A percentile compares a stretch with the other conserved stretches of the same genome.
phyloP scores from a whole-genome alignment of 2,797 vertebrate genomes.

The Anguilla obscura region DNA sequence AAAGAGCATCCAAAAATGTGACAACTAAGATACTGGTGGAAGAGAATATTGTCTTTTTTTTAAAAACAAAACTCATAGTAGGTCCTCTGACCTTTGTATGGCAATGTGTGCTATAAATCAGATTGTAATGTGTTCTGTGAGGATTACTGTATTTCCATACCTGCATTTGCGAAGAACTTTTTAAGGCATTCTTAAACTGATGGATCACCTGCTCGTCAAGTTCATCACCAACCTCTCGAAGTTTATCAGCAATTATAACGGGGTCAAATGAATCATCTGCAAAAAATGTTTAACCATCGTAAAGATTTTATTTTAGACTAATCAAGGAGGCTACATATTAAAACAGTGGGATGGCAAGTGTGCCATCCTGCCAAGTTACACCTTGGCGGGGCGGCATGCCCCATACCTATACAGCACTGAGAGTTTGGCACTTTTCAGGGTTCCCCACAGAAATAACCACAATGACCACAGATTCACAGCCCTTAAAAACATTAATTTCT shows the following conservation, averaged over 20 bases:
- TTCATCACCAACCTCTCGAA: neutral
- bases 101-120: no score
- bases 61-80: neutral
- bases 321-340: neutral
- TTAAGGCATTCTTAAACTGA: neutral
- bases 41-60: neutral
- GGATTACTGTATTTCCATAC: neutral
- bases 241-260: constrained; percentile 6
- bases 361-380: neutral
- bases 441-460: no score
- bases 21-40: neutral
- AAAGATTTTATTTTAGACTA: neutral
- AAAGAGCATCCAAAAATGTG: neutral
- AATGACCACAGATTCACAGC: no score
- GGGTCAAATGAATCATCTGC: constrained; percentile 21
- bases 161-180: neutral
- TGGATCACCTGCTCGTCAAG: neutral
- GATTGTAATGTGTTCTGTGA: neutral
- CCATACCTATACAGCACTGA: no score
- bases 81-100: neutral
- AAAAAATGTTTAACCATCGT: neutral
- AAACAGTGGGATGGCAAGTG: neutral
- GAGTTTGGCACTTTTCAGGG: no score
- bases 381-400: neutral
- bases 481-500: no score